Evolutionary conservation across 2,797 vertebrate genomes (phyloP).

Genomic region (Cottoperca gobio): DNA sequence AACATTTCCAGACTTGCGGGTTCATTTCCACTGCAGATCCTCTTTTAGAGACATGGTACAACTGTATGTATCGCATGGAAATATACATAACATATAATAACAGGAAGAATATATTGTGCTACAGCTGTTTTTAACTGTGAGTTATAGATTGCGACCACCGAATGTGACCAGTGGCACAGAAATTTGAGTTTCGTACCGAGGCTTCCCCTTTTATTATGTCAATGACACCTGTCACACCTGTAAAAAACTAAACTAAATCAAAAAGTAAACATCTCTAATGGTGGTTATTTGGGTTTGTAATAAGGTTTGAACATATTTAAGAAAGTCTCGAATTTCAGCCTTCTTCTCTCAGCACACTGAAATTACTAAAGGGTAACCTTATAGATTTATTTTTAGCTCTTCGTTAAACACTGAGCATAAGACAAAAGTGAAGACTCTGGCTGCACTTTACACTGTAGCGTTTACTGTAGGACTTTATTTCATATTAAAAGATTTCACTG

Average conservation of each 20-base stretch:
- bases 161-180: slow-evolving; percentile 27
- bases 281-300: background rate
- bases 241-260: slow-evolving; percentile 12
- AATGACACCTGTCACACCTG: slow-evolving; percentile 1
- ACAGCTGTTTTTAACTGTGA: slow-evolving; percentile 47
- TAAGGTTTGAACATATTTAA: background rate
- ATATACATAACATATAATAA: no score
- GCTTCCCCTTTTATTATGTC: slow-evolving; percentile 8
- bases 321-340: background rate
- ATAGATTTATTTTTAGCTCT: background rate
- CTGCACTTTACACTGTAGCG: no score
- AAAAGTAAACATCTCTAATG: slow-evolving; percentile 3
- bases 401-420: background rate
- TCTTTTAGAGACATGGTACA: slow-evolving; percentile 22
- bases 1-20: slow-evolving; percentile 28
- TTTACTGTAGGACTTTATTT: background rate
- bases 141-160: slow-evolving; percentile 55
- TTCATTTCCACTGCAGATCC: slow-evolving; percentile 38
- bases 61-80: slow-evolving; percentile 28
- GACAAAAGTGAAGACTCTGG: background rate
- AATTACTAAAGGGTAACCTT: no score
- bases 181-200: slow-evolving; percentile 25
- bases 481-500: background rate
- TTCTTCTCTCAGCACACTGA: background rate
- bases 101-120: slow-evolving; percentile 15